Conservation (phyloP, 2,888 invertebrate genomes). For the Mesodorylaimus sp. region DNA sequence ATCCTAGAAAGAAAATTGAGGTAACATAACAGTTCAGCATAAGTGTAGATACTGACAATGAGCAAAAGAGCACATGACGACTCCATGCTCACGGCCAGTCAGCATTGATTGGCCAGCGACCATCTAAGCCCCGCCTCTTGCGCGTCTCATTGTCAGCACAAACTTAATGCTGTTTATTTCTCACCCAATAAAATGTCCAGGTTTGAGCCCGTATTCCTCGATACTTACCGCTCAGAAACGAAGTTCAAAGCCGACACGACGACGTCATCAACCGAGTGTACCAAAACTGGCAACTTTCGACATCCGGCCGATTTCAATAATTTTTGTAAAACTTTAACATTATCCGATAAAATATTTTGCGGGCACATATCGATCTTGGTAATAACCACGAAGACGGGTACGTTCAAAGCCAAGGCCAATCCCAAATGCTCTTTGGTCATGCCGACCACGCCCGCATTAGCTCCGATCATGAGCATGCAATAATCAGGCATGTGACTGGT, state of each 20-base stretch:
- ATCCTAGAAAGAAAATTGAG: slow-evolving; percentile 42
- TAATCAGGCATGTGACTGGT: slow-evolving; percentile 98
- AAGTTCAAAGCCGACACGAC: slow-evolving; percentile 92
- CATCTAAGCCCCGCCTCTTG: too few relatives aligned
- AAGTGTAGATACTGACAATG: too few relatives aligned
- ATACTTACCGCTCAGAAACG: slow-evolving; percentile 56
- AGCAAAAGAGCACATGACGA: too few relatives aligned
- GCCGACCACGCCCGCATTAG: slow-evolving; percentile 92
- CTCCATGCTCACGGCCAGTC: too few relatives aligned
- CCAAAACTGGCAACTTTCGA: slow-evolving; percentile 91
- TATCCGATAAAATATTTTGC: slow-evolving; percentile 77
- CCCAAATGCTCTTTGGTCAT: slow-evolving; percentile 79
- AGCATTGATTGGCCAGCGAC: too few relatives aligned
- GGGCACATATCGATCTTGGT: slow-evolving; percentile 84
- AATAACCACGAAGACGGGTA: slow-evolving; percentile 94
- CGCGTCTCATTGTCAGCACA: too few relatives aligned
- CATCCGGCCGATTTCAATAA: slow-evolving; percentile 93
- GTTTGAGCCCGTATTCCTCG: slow-evolving; percentile 9
- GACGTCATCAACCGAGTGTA: slow-evolving; percentile 82
- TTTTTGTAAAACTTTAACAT: slow-evolving; percentile 68
- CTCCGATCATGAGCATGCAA: slow-evolving; percentile 94
- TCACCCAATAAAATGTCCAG: slow-evolving; percentile 4
- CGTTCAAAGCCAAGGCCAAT: slow-evolving; percentile 76
- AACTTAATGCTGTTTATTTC: slow-evolving; percentile 5
- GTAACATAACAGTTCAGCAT: too few relatives aligned